Evolutionary conservation across 2,888 invertebrate species (phyloP).

Genomic region (Allacma fusca): DNA sequence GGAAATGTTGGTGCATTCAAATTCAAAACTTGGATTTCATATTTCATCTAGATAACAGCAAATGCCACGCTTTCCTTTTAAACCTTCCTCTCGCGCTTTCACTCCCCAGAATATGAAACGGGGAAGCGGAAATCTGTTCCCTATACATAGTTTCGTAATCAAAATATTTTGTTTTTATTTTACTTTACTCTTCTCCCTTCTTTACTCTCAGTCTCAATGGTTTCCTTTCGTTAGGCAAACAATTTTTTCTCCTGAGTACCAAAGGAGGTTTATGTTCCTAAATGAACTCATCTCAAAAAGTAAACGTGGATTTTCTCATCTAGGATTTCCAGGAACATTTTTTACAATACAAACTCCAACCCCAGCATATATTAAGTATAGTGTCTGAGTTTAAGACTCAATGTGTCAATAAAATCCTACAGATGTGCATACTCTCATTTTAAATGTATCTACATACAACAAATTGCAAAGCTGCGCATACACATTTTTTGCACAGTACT

Average conservation of each 20-base stretch:
- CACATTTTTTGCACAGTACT: too few species aligned
- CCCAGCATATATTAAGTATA: too few species aligned
- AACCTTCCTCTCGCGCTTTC: background rate
- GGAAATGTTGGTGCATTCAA: slow-evolving; percentile 25
- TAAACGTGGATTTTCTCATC: slow-evolving; percentile 9
- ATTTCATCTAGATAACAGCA: slow-evolving; percentile 9
- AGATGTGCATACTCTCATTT: too few species aligned
- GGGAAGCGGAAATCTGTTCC: background rate
- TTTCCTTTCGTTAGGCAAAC: too few species aligned
- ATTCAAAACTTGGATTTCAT: slow-evolving; percentile 25
- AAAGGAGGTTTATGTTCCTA: background rate
- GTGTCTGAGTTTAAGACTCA: too few species aligned
- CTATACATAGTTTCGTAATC: slow-evolving; percentile 22
- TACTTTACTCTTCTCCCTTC: slow-evolving; percentile 20
- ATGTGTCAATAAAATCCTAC: too few species aligned
- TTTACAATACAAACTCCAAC: too few species aligned
- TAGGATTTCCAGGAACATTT: too few species aligned
- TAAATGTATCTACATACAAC: too few species aligned
- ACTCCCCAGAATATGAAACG: background rate
- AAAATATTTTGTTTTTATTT: slow-evolving; percentile 36
- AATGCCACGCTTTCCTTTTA: background rate
- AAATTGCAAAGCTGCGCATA: too few species aligned
- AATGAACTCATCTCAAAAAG: slow-evolving; percentile 35
- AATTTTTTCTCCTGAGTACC: too few species aligned
- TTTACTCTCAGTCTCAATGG: background rate